Conservation (phyloP, 2,797 vertebrate genomes). For the Linurgus olivaceus region DNA sequence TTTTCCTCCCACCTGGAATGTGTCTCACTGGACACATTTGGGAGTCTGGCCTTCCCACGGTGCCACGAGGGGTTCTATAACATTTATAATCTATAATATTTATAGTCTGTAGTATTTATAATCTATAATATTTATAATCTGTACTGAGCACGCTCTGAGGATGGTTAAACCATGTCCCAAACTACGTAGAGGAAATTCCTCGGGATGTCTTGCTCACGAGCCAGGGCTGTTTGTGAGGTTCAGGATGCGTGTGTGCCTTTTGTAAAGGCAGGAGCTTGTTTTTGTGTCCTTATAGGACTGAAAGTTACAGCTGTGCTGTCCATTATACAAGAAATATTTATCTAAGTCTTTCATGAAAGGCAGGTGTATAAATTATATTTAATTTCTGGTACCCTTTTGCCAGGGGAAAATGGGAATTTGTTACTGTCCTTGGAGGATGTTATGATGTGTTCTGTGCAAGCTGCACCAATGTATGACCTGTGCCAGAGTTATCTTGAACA, state of each 20-base stretch:
- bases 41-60: neutral
- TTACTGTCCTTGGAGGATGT: slow-evolving; percentile 58
- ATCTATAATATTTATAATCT: neutral
- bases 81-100: neutral
- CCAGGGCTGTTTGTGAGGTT: slow-evolving; percentile 41
- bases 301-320: slow-evolving; percentile 2
- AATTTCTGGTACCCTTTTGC: neutral
- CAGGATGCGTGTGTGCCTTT: slow-evolving; percentile 60
- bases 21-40: neutral
- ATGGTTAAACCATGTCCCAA: neutral
- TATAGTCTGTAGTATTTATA: slow-evolving; percentile 59
- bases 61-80: slow-evolving; percentile 10
- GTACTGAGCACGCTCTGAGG: neutral
- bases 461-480: slow-evolving; percentile 20
- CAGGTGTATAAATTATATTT: slow-evolving; percentile 57
- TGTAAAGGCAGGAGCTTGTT: slow-evolving; percentile 65
- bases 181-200: slow-evolving; percentile 65
- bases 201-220: slow-evolving; percentile 44
- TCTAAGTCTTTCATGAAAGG: slow-evolving; percentile 9
- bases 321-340: neutral
- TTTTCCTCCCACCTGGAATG: neutral
- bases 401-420: neutral
- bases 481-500: neutral
- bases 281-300: slow-evolving; percentile 72
- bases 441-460: neutral